Evolutionary conservation across 2,888 invertebrate species (phyloP), one percentile per base, ranked within the genome.

Genomic region (Ectropis crepuscularia): DNA sequence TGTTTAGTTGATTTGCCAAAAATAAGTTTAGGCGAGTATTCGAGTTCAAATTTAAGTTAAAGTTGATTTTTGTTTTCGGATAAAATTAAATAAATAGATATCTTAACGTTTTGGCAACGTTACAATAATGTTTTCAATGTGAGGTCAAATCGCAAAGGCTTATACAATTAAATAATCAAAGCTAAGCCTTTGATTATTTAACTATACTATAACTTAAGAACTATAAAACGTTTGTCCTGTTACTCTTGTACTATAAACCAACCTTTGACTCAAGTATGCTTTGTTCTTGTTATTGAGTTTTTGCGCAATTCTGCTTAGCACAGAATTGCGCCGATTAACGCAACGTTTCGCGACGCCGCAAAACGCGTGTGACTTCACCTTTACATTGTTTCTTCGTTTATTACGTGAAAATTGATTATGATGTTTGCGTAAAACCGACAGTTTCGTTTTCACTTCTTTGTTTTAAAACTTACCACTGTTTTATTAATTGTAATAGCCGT

Each of bases 251-350:
- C 57, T 60, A 68, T 60, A 41, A 57, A 63, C 42, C 60, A 73
- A 73, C 70, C 72, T 72, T 67, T 71, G 67, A 69, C 74, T 63
- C 73, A 73, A 67, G 71, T 69, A 62, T 67, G 74, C 78, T 79
- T 81, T 83, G 82, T 82, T 83, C 80, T 79, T 75, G 69, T 79
- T 74, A 74, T 76, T 74, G 50, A 68, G 73, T 82, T 83, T 83
- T 83, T 83, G 76, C 76, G 76, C 77, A 82, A 82, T 65, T 64
- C 57, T 55, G 51, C 62, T 61, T 36, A 57, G 16, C 49, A 47
- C 37, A 64, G 53, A 57, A 64, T 60, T 43, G 55, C 50, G 41
- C 38, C 55, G 51, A 55, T 63, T 58, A 63, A 28, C 48, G 63
- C 63, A 63, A 63, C 45, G 43, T 48, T 49, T 63, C 49, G 58